These are phyloP conservation scores for Sarcophaga variegata DNA, from an alignment of 2,888 invertebrate genomes.

Conservation along the genomic window DNA sequence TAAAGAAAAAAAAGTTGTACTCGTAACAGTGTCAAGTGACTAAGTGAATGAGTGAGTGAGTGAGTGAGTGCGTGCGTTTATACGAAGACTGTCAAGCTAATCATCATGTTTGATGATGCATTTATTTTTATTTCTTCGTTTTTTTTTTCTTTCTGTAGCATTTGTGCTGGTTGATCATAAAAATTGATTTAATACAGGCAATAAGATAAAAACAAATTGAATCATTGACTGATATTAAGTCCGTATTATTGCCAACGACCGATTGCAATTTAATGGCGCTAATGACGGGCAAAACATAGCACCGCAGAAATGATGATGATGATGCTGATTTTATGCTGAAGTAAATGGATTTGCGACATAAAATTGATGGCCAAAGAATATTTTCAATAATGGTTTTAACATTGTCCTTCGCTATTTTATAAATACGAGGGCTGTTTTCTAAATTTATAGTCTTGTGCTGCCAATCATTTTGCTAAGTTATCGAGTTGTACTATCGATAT, in stretches of 20 bases:
- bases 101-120: conserved; percentile 48
- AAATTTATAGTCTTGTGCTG: neutral
- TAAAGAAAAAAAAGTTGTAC: conserved; percentile 11
- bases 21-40: neutral
- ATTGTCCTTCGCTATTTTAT: neutral
- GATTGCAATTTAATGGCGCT: conserved; percentile 61
- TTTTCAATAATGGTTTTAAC: neutral
- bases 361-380: conserved; percentile 31
- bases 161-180: conserved; percentile 57
- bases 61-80: no score
- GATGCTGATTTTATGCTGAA: conserved; percentile 3
- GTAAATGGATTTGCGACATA: conserved; percentile 55
- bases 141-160: conserved; percentile 7
- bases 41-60: no score
- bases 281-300: neutral
- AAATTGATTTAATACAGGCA: conserved; percentile 69
- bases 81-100: neutral
- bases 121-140: conserved; percentile 36
- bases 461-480: neutral
- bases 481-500: neutral
- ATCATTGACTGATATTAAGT: conserved; percentile 40
- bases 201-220: conserved; percentile 64
- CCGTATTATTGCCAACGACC: neutral
- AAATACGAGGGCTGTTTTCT: neutral
- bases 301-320: neutral